phyloP scores from a whole-genome alignment of 2,113 vertebrate species.

The Ornithorhynchus anatinus region DNA sequence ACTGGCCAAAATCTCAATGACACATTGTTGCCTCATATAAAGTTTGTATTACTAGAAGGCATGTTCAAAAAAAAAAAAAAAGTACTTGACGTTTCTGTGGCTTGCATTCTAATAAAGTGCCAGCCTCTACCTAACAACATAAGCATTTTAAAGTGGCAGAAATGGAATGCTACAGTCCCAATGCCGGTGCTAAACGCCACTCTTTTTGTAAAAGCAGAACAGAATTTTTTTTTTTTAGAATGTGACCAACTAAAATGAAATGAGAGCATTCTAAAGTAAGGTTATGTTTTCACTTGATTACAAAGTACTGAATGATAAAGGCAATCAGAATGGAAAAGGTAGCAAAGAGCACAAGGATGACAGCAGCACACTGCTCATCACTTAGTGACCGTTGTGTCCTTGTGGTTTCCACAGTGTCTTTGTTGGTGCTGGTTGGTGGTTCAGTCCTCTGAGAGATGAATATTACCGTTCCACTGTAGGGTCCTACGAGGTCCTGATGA shows the following conservation, averaged over 20 bases:
- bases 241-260: conserved; percentile 75
- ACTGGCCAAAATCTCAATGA: conserved; percentile 53
- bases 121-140: conserved; percentile 65
- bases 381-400: conserved; percentile 82
- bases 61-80: conserved; percentile 33
- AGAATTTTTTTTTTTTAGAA: conserved; percentile 75
- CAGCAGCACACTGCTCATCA: conserved; percentile 93
- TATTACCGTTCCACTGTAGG: conserved; percentile 88
- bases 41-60: conserved; percentile 68
- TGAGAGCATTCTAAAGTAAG: conserved; percentile 66
- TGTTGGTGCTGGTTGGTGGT: conserved; percentile 61
- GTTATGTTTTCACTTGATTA: conserved; percentile 87
- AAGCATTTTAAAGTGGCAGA: conserved; percentile 68
- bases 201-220: conserved; percentile 76
- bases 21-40: conserved; percentile 44
- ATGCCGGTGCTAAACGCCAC: conserved; percentile 69
- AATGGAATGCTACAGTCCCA: conserved; percentile 66
- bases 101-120: conserved; percentile 62
- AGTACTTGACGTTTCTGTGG: conserved; percentile 64
- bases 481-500: conserved; percentile 85
- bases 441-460: conserved; percentile 86
- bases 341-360: conserved; percentile 93
- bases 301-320: conserved; percentile 97
- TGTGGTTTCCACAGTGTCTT: conserved; percentile 71
- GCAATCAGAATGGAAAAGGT: conserved; percentile 95